Evolutionary conservation across 2,888 invertebrate genomes (phyloP), one percentile per base, ranked within the genome.

Genomic region (Pammene aurita): DNA sequence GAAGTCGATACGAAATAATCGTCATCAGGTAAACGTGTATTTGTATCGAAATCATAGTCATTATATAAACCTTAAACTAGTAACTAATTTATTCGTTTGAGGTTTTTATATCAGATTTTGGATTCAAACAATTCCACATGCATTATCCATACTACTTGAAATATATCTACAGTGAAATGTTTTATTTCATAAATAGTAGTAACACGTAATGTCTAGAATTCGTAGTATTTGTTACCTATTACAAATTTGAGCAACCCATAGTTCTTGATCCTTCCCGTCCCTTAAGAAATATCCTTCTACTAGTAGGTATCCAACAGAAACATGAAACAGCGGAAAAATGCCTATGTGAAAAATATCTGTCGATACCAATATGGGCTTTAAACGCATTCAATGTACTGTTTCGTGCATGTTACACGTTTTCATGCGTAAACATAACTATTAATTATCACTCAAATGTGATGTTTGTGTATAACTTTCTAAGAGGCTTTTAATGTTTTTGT

Each of bases 401-500:
- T 35, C 7, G n/a, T n/a, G 44, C 42, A 13, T 7, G 13, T 42
- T 42, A 48, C 48, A 42, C 34, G 34, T 42, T 72, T 68, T 69
- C 73, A 61, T 54, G 10, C 9, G 46, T 71, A 72, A 58, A 67
- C 44, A 65, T 67, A 66, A 58, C 63, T 44, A 46, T 35, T 60
- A 14, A 46, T 62, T 67, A 79, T 48, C 54, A 69, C 65, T 60
- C 9, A 64, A 58, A 64, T 78, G 78, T 80, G 80, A 79, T 80
- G 76, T 81, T 77, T 77, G 75, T 73, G 73, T 74, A 76, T 74
- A 73, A 72, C 68, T 72, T 74, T 73, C 74, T 72, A 80, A 80
- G 84, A 83, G 83, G 84, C 84, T 84, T 83, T 77, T 80, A 77
- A 74, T 78, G 76, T 76, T 73, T 80, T 79, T 78, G 73, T 80